Evolutionary conservation across 2,797 vertebrate genomes (phyloP), one percentile per base, ranked within the genome.

Genomic region (Arremon aurantiirostris): DNA sequence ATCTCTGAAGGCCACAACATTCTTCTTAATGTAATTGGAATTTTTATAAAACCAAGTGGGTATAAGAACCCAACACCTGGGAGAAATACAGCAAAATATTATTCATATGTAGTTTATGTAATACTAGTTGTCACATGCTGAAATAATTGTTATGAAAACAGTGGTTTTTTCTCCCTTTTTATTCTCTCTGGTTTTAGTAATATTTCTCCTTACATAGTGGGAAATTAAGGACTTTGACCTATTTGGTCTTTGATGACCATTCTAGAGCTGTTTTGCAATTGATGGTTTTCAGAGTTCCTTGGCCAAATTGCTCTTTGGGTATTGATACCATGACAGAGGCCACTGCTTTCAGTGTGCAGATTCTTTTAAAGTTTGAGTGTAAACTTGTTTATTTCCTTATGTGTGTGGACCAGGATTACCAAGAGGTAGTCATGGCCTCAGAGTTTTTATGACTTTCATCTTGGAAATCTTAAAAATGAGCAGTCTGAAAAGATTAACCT

Each of bases 401-500:
- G 0, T 56, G 15, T 41, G 23, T 44, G n/a, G 37, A 49, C 35
- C 66, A 86, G 44, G 65, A 79, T 76, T 82, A 41, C 52, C 47
- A 82, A 60, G 34, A 56, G 6, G 23, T 52, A 49, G 46, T 86
- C 6, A 7, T 50, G 14, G 23, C 16, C 34, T 77, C 30, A 77
- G 34, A 1, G 0, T 52, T 92, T 90, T 79, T 42, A 79, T 16
- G 24, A 78, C 21, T 70, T 94, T 30, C 49, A 59, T 73, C 17
- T 73, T 89, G 41, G 32, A 89, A 66, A 60, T 86, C 44, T 80
- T 92, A 52, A 86, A 92, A 92, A 84, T 84, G 71, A 89, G 32
- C 44, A 79, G 59, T 76, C 8, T 2, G 16, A 35, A 63, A 70
- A 81, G 28, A 70, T 87, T 73, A 79, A 66, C 21, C 8, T 21